Base-by-base conservation (phyloP, 53 echinoderm and acorn worm species). In the Henricia sp. region DNA sequence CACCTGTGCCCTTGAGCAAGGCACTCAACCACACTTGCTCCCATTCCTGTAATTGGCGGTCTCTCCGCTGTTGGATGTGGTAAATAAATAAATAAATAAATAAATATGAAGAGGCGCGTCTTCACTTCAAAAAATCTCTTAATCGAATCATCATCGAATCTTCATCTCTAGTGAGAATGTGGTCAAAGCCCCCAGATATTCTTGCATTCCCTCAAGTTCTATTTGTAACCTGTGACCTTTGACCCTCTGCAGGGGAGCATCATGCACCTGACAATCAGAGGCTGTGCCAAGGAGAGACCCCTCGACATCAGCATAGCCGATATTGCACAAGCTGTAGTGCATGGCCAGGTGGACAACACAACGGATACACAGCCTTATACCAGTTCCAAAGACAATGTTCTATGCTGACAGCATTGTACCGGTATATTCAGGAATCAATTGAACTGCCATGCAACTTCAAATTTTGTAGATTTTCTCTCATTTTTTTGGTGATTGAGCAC, bases 261-360 rank as follows among this genome's bases (percentile, higher is more conserved):
- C 71, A 82, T 82, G 39, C 90, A 93, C 52, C 73, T 95, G 17
- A 88, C 84, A 24, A 57, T 95, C 32, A 67, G 93, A 48, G 86
- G 88, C 30, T 95, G 95, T 71, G 88, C 86, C 52, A 93, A 90
- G 57, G 87, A 86, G 41, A 44, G 75, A 38, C 56, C 84, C 84
- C 74, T 37, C 1, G 25, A 83, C 69, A 21, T 83, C 74, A 63
- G 64, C 64, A 83, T 92, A 52, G 87, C 90, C 10, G 93, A 92
- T 64, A 90, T 82, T 20, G 93, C 93, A 52, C 83, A 75, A 82
- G 93, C 93, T 50, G 86, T 86, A 13, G 86, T 92, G 9, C 90
- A 92, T 19, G 93, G 93, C 26, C 85, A 86, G 48, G 75, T 53
- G 1, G 75, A 87, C 43, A 83, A 48, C 50, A 58, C 58, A 9